Conservation (phyloP, 2,113 vertebrate species). For the Pteropus alecto region DNA sequence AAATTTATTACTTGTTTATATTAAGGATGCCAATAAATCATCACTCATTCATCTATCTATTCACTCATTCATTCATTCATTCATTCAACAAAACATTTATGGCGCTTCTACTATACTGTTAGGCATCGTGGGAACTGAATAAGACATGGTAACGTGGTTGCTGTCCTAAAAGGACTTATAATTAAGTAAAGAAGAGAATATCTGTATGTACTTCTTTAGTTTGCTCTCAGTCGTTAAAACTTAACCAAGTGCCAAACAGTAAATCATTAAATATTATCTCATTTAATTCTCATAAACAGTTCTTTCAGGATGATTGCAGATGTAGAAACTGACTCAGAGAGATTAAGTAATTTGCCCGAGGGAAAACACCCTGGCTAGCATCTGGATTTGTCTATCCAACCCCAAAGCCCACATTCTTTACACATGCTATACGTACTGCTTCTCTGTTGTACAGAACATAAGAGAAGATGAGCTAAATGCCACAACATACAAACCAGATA, state of each 20-base stretch:
- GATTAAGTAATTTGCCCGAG: constrained; percentile 3
- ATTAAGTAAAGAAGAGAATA: not conserved
- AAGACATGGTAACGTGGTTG: not conserved
- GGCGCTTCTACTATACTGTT: not conserved
- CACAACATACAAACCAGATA: not conserved
- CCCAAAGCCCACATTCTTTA: not conserved
- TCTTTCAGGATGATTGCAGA: not conserved
- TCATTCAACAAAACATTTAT: not conserved
- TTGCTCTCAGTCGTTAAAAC: not conserved
- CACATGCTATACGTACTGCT: not conserved
- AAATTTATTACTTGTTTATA: not conserved
- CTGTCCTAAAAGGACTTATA: not conserved
- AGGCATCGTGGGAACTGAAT: not conserved
- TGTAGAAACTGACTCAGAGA: not conserved
- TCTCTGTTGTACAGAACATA: not conserved
- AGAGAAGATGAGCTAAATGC: not conserved
- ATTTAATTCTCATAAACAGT: constrained; percentile 6
- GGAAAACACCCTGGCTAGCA: not conserved
- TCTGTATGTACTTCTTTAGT: not conserved
- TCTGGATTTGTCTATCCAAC: not conserved
- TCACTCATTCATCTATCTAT: not conserved
- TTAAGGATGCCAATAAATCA: not conserved
- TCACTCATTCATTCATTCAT: not conserved
- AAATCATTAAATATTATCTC: not conserved
- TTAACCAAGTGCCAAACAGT: not conserved